A percentile compares a stretch with the other conserved stretches of the same genome.
phyloP scores from a whole-genome alignment of 2,797 vertebrate species.

The Danio kyathit region DNA sequence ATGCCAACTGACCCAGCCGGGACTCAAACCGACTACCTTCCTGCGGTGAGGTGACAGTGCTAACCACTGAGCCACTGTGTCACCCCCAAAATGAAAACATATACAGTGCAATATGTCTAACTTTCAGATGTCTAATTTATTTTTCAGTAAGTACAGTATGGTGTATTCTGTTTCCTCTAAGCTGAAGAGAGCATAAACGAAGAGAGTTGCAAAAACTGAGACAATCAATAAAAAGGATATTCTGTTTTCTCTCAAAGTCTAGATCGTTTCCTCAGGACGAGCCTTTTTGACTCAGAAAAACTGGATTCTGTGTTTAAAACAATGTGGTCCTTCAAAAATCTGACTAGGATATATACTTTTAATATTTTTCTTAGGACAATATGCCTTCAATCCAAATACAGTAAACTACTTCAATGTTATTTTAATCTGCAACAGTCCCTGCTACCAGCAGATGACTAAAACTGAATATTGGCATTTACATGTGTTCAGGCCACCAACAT shows the following conservation, averaged over 20 bases:
- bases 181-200: neutral
- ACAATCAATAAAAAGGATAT: neutral
- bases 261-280: neutral
- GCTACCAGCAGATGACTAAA: too few species aligned
- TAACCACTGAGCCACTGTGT: too few species aligned
- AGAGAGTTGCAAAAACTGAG: neutral
- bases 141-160: neutral
- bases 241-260: neutral
- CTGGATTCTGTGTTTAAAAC: neutral
- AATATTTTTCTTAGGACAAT: too few species aligned
- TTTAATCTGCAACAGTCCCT: too few species aligned
- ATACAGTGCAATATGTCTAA: neutral
- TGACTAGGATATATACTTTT: neutral
- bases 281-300: neutral
- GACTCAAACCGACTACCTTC: too few species aligned
- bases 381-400: too few species aligned
- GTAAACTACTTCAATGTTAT: too few species aligned
- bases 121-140: too few species aligned
- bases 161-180: neutral
- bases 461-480: too few species aligned
- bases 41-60: too few species aligned
- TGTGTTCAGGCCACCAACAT: too few species aligned
- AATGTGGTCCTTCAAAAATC: neutral
- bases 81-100: neutral
- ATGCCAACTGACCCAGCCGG: too few species aligned